Base-by-base conservation (phyloP, 2,797 vertebrate species). In the Helicolenus hilgendorfi region DNA sequence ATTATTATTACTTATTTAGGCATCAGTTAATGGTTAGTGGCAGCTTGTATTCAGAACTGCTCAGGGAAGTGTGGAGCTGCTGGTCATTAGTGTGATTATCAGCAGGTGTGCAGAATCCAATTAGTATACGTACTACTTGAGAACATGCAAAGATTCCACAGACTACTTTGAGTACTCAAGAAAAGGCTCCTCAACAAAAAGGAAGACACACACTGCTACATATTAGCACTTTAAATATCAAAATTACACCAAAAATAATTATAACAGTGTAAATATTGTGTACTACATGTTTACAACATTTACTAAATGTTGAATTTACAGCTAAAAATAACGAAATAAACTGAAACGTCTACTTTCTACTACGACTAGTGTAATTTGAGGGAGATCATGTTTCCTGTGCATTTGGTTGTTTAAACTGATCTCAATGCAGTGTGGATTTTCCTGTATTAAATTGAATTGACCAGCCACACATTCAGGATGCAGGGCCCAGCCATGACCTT, bases 21-120 rank as follows among this genome's bases (percentile, higher is more conserved):
- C 79, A 31, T 36, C 72, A 4, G 69, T 72, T 75, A 71, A 78
- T 77, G 59, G 36, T 64, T 41, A 29, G 71, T 71, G 63, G 56
- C 87, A 65, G 70, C 72, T 73, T 55, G 81, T 56, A 5, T 31
- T 64, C 38, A 14, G 77, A 88, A 33, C 7, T 29, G 77, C 79
- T 73, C 22, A 1, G 83, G 63, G 88, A 71, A 4, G 75, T 31
- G 81, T 62, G 70, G 29, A 71, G 68, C 53, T 65, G 75, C 80
- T 49, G 82, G 90, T 91, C 89, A 81, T 91, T 84, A 79, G 77
- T 14, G 79, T 79, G 72, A 91, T 85, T 77, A 88, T 83, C 85
- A 91, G 91, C 89, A 93, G 91, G 88, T 93, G 94, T 81, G 80
- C 72, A 75, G 33, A 77, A 70, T 59, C 58, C 72, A 87, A 83